Evolutionary conservation across 2,888 invertebrate species (phyloP).

Genomic region (Listrodromus nycthemerus): DNA sequence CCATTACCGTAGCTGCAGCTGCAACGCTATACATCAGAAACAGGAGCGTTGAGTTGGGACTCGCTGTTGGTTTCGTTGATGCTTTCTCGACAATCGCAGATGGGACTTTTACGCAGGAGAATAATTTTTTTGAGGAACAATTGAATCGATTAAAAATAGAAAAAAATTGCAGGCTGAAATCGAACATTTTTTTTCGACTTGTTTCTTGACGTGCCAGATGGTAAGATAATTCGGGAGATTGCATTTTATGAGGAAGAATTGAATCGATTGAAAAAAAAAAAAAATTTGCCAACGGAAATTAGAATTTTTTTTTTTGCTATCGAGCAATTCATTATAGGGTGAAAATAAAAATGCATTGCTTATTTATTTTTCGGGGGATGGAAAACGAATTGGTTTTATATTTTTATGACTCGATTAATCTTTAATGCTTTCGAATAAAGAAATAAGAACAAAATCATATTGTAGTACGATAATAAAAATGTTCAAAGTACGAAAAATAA

Average conservation of each 20-base stretch:
- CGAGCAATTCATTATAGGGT: too few relatives aligned
- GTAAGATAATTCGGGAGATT: too few relatives aligned
- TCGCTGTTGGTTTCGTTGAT: conserved; percentile 44
- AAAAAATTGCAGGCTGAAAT: background rate
- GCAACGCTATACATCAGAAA: conserved; percentile 47
- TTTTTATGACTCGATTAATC: too few relatives aligned
- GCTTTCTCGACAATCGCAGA: conserved; percentile 43
- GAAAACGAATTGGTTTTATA: too few relatives aligned
- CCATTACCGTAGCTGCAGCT: conserved; percentile 51
- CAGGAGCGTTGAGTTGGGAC: conserved; percentile 46
- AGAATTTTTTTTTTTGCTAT: too few relatives aligned
- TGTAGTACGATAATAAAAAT: background rate
- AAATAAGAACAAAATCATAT: too few relatives aligned
- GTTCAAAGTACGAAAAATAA: too few relatives aligned
- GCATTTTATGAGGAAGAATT: conserved; percentile 35
- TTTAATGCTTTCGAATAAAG: too few relatives aligned
- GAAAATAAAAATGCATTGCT: background rate
- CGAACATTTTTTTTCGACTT: too few relatives aligned
- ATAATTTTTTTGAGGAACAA: conserved; percentile 30
- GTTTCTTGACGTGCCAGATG: too few relatives aligned
- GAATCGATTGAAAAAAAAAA: background rate
- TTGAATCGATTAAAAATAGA: background rate
- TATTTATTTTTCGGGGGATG: too few relatives aligned
- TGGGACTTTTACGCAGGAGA: conserved; percentile 40
- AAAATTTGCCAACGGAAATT: background rate